A percentile compares a stretch with the other conserved stretches of the same genome.
phyloP scores from a whole-genome alignment of 2,113 vertebrate species.

The Oxygymnocypris stewartii region DNA sequence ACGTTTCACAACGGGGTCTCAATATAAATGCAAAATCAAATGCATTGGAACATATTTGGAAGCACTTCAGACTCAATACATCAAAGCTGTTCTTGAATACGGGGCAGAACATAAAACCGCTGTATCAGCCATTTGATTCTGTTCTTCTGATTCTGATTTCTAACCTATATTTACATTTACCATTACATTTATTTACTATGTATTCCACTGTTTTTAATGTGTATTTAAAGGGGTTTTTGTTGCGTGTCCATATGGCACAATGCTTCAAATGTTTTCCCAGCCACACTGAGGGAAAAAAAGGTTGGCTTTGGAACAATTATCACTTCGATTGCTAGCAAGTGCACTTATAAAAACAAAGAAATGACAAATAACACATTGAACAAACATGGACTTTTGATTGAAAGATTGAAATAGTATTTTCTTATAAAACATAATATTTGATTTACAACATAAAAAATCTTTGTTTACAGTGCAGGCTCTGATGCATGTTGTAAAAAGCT shows the following conservation, averaged over 20 bases:
- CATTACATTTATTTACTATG: no score
- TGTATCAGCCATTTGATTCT: neutral
- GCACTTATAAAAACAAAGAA: neutral
- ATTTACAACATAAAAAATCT: neutral
- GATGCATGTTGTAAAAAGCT: neutral
- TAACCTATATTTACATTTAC: neutral
- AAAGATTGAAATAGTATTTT: neutral
- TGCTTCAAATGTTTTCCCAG: neutral
- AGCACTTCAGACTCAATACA: slow-evolving; percentile 3
- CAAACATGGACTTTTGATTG: neutral
- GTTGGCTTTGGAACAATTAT: neutral
- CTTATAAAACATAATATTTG: neutral
- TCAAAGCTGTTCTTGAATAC: slow-evolving; percentile 21
- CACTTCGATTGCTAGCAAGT: neutral
- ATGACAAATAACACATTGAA: neutral
- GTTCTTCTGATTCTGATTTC: neutral
- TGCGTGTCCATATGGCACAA: neutral
- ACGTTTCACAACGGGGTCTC: neutral
- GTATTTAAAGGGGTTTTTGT: neutral
- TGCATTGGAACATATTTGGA: neutral
- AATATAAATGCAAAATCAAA: slow-evolving; percentile 2
- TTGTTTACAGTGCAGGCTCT: no score
- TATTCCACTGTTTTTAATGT: no score
- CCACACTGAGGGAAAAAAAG: neutral
- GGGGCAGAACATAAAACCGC: neutral